phyloP scores from a whole-genome alignment of 2,797 vertebrate species.

The Sandelia bainsii region DNA sequence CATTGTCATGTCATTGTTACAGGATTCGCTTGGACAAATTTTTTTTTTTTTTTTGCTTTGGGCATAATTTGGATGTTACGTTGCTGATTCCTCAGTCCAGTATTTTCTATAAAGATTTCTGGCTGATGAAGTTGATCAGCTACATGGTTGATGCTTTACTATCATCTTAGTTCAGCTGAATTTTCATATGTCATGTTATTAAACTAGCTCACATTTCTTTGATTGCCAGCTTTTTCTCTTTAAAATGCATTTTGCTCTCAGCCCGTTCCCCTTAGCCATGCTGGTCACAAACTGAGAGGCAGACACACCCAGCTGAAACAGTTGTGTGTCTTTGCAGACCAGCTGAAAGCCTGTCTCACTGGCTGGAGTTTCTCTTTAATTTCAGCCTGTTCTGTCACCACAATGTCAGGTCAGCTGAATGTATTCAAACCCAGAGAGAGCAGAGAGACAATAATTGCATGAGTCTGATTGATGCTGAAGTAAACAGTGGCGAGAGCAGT shows the following conservation, averaged over 20 bases:
- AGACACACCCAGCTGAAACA: conserved; percentile 30
- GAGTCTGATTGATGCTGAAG: conserved; percentile 55
- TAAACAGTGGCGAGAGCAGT: conserved; percentile 48
- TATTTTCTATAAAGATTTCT: neutral
- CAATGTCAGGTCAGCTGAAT: neutral
- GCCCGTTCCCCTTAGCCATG: neutral
- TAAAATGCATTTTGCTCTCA: neutral
- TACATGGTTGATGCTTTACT: neutral
- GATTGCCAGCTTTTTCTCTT: neutral
- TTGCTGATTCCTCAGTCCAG: neutral
- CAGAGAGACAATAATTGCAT: conserved; percentile 51
- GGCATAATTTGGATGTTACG: neutral
- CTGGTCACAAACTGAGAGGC: neutral
- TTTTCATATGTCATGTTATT: neutral
- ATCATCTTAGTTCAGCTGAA: neutral
- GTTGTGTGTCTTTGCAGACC: conserved; percentile 18
- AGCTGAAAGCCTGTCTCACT: conserved; percentile 26
- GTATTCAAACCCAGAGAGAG: conserved; percentile 33
- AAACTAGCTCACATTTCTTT: neutral
- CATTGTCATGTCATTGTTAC: conserved; percentile 7
- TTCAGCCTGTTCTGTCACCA: conserved; percentile 46
- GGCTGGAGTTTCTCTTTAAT: conserved; percentile 15
- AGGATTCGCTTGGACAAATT: neutral
- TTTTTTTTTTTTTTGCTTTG: neutral
- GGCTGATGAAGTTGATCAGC: neutral